Evolutionary conservation across 1,140 invertebrate species (phyloP), one percentile per base, ranked within the genome.

Genomic region (Patella vulgata): DNA sequence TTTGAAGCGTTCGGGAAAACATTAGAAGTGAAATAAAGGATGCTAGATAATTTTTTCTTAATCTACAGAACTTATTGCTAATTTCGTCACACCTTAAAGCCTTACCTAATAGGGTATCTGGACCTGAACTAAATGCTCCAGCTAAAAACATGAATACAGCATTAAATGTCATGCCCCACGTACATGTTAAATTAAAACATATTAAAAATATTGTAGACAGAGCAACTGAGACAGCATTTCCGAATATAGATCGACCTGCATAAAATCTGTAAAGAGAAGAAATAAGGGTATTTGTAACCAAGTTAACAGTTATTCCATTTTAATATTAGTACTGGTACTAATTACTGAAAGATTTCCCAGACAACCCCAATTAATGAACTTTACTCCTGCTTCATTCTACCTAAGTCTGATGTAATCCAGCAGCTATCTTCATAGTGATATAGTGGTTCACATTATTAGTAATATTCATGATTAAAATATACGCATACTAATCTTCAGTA

Each of bases 111-210:
- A 88, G 73, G n/a, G 81, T 76, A 73, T 88, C 87, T n/a, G 86
- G 83, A 11, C 86, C 87, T 65, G 85, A 85, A 61, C 87, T 87
- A 42, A 85, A 84, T 8, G 81, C 82, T 19, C 87, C 87, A 53
- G 85, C 84, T n/a, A 87, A 46, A 19, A 84, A 74, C 70, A 87
- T 79, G 53, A 86, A 85, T 2, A 84, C 8, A 19, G 75, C 72
- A 69, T 87, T 87, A 63, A 85, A 74, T 1, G 77, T 14, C 6
- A 82, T 59, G 27, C 86, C 86, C 80, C 81, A 85, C 5, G 75
- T 61, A 21, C 82, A 78, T 27, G 85, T 87, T 6, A 84, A 14
- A n/a, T 80, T 68, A 61, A 88, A 87, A 0, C 84, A 50, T 12
- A 84, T 50, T 31, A 88, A 75, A 31, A 78, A 75, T 5, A 84